Percentiles rank a stretch among this genome's conserved stretches.
phyloP scores from a whole-genome alignment of 2,113 vertebrate genomes.

The Pelmatolapia mariae region DNA sequence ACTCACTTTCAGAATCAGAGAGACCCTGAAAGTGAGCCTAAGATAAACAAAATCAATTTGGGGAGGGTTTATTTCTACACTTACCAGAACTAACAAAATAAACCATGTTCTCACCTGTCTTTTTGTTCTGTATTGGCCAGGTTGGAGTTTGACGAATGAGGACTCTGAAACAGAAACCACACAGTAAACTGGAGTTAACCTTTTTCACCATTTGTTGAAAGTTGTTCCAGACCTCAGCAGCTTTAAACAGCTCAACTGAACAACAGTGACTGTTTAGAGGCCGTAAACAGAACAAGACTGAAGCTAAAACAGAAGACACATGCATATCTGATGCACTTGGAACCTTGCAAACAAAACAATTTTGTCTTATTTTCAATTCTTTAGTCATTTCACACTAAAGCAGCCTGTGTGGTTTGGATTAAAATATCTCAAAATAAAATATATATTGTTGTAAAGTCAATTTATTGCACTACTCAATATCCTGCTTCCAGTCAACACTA shows the following conservation, averaged over 20 bases:
- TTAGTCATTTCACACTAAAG: not conserved
- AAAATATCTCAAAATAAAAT: not conserved
- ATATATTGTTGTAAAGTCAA: not conserved
- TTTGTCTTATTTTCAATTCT: not conserved
- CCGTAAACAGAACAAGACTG: fast-evolving
- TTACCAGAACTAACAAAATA: not conserved
- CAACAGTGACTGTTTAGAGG: fast-evolving
- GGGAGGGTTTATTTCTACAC: not conserved
- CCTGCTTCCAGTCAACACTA: not conserved
- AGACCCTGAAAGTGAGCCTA: not conserved
- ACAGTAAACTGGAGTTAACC: not conserved
- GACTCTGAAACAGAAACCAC: constrained; percentile 59
- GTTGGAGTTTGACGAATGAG: constrained; percentile 60
- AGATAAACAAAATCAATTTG: not conserved
- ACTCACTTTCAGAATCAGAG: fast-evolving
- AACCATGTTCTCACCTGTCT: constrained; percentile 28
- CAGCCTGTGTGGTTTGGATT: fast-evolving
- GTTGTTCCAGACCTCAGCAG: not conserved
- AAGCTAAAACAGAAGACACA: fast-evolving
- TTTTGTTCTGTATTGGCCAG: constrained; percentile 45
- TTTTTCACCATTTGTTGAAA: not conserved
- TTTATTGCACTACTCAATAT: not conserved
- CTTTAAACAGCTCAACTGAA: not conserved
- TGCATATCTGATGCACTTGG: not conserved
- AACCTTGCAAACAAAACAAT: not conserved